A percentile compares a stretch with the other conserved stretches of the same genome.
Evolutionary conservation across 2,888 invertebrate species (phyloP).

Genomic region (Odontocolon sp.): DNA sequence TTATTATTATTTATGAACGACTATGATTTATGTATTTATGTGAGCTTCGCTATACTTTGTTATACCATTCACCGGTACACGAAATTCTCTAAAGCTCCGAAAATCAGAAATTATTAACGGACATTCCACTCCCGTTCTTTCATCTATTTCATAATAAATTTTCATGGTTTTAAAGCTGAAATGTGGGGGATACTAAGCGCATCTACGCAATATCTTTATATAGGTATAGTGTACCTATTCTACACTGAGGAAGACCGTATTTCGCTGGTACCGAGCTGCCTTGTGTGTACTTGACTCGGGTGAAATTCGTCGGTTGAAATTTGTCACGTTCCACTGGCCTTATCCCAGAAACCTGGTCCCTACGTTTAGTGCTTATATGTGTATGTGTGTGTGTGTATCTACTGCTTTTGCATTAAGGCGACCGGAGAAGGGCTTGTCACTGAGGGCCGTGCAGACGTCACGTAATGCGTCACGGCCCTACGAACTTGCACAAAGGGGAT

Average conservation of each 20-base stretch:
- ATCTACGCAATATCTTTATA: slow-evolving; percentile 2
- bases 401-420: slow-evolving; percentile 17
- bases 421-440: slow-evolving; percentile 33
- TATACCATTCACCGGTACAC: neutral
- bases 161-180: slow-evolving; percentile 32
- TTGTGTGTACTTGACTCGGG: slow-evolving; percentile 19
- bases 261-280: neutral
- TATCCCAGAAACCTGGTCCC: slow-evolving; percentile 26
- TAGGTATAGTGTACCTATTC: neutral
- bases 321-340: slow-evolving; percentile 47
- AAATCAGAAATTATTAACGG: slow-evolving; percentile 58
- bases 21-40: too few species aligned
- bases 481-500: slow-evolving; percentile 51
- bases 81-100: slow-evolving; percentile 41
- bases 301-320: slow-evolving; percentile 40
- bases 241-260: neutral
- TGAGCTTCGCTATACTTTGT: too few species aligned
- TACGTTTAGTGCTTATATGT: neutral
- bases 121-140: slow-evolving; percentile 1
- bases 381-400: neutral
- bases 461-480: slow-evolving; percentile 44
- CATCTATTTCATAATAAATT: slow-evolving; percentile 41
- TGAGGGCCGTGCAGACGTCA: slow-evolving; percentile 46
- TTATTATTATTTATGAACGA: too few species aligned
- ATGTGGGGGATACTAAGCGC: slow-evolving; percentile 6